These are phyloP conservation scores for Pegoplata infirma DNA, from an alignment of 2,888 invertebrate species.

Conservation along the genomic window DNA sequence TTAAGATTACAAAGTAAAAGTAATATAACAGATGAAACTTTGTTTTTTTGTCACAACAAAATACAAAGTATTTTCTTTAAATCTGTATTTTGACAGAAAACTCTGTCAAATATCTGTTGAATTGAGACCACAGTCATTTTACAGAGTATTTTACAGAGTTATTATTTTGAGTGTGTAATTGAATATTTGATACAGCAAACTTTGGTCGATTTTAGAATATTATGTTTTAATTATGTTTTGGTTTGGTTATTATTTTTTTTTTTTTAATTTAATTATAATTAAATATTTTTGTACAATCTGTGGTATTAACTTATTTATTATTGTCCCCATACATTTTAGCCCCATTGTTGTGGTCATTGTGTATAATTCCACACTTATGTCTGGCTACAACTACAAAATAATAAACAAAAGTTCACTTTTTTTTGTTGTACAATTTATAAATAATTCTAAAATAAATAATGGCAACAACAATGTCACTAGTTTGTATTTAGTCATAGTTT, in stretches of 20 bases:
- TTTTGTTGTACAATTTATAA: slow-evolving; percentile 5
- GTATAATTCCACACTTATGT: neutral
- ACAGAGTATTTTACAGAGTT: too few species aligned
- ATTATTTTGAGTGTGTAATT: too few species aligned
- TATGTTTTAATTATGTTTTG: neutral
- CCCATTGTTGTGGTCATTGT: slow-evolving; percentile 23
- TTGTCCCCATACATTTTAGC: slow-evolving; percentile 7
- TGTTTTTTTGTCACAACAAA: too few species aligned
- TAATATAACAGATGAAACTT: too few species aligned
- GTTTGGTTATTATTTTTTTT: neutral
- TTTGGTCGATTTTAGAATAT: too few species aligned
- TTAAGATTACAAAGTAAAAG: too few species aligned
- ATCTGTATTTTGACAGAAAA: too few species aligned
- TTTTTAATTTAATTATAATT: neutral
- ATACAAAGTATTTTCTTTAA: too few species aligned
- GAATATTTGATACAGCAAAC: too few species aligned
- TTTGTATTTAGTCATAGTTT: slow-evolving; percentile 24
- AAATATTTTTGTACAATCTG: slow-evolving; percentile 3
- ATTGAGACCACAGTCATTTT: too few species aligned
- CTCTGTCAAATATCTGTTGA: too few species aligned
- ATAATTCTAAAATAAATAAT: slow-evolving; percentile 54
- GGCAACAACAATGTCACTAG: slow-evolving; percentile 47
- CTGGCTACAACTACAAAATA: neutral
- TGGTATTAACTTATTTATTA: neutral
- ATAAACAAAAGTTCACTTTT: slow-evolving; percentile 18